Evolutionary conservation across 2,113 vertebrate species (phyloP), one percentile per base, ranked within the genome.

Genomic region (Ptilonorhynchus violaceus): DNA sequence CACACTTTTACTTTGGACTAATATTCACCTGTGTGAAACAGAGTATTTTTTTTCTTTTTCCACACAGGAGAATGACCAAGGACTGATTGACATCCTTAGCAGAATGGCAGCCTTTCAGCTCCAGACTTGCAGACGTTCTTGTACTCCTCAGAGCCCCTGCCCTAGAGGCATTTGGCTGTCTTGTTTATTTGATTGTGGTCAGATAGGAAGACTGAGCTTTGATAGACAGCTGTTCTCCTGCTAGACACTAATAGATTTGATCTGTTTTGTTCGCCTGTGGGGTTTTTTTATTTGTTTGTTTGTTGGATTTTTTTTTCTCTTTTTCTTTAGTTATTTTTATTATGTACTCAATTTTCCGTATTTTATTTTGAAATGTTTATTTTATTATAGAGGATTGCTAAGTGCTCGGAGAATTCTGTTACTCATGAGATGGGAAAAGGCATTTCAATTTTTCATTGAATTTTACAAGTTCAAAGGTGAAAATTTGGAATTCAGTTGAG

Each of bases 171-270:
- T 72, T 74, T 72, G 69, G 17, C 60, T 89, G 68, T 86, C 91
- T 92, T 85, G 23, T 88, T 95, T 92, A 56, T 92, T 95, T 94
- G 92, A 92, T 85, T 78, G 68, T 88, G 68, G 72, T 81, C 76
- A 94, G 85, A 89, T 75, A 91, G 16, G 25, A 91, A 93, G 58
- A n/a, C 47, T 76, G 63, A 93, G 41, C 60, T 83, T 82, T 96
- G 79, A 95, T 37, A 91, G 92, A 77, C 84, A 96, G 70, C 42
- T 96, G 50, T 87, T 92, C 42, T 89, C 58, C 31, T 60, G 21
- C 50, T 77, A 80, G 60, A 77, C 68, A 59, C 11, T 93, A 96
- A 88, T 69, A 95, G 59, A 83, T 92, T 91, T 78, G 70, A 81
- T 90, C 47, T 90, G 35, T 3, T 15, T 75, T 53, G 0, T 42